Evolutionary conservation across 2,888 invertebrate species (phyloP).

Genomic region (Sinelater perroti): DNA sequence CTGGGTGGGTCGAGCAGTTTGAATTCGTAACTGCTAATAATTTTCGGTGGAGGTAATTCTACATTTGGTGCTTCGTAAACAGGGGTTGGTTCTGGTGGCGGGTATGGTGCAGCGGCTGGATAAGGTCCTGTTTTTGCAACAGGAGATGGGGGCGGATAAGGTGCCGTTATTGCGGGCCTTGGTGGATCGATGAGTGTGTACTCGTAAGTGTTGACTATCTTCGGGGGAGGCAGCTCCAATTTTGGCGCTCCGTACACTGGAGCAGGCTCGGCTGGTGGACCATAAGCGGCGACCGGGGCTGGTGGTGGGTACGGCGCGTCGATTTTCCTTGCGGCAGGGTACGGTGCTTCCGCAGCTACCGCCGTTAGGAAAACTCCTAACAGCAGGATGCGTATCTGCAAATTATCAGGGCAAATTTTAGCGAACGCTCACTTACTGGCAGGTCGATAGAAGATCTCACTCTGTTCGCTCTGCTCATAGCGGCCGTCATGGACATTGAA

Average conservation of each 20-base stretch:
- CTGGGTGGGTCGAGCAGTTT: neutral
- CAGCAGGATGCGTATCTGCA: neutral
- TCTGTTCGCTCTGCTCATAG: neutral
- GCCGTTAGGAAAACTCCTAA: neutral
- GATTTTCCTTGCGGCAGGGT: no score
- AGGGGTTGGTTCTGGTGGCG: slow-evolving; percentile 2
- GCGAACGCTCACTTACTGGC: no score
- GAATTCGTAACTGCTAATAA: neutral
- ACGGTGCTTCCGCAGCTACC: slow-evolving; percentile 1
- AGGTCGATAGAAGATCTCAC: neutral
- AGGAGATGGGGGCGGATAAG: neutral
- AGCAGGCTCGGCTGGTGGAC: slow-evolving; percentile 7
- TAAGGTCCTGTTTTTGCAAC: slow-evolving; percentile 5
- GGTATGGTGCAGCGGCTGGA: slow-evolving; percentile 5
- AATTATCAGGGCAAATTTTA: no score
- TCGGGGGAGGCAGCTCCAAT: slow-evolving; percentile 5
- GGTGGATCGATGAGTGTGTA: slow-evolving; percentile 1
- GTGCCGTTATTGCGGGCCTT: neutral
- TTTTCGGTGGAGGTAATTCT: neutral
- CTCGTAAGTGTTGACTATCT: neutral
- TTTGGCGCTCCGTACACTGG: slow-evolving; percentile 13
- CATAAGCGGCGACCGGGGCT: slow-evolving; percentile 3
- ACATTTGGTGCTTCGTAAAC: slow-evolving; percentile 13
- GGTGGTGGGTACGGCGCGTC: slow-evolving; percentile 12
- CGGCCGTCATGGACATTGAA: no score